Evolutionary conservation across 2,888 invertebrate species (phyloP).

Genomic region (Mythimna pallens): DNA sequence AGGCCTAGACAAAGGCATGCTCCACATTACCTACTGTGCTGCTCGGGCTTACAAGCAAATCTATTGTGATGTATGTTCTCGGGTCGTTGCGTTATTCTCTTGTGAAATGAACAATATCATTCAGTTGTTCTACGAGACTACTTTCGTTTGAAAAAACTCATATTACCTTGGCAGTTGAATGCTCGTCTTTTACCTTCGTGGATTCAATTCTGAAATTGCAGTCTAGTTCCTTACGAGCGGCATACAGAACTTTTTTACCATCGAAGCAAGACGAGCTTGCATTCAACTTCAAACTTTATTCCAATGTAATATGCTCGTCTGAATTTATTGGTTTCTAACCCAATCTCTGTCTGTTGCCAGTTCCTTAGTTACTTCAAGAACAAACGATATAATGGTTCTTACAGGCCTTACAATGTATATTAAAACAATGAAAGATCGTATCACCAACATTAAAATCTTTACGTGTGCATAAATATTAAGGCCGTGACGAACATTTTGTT

Average conservation of each 20-base stretch:
- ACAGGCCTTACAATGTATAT: slow-evolving; percentile 38
- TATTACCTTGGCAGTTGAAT: slow-evolving; percentile 18
- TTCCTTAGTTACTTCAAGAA: slow-evolving; percentile 26
- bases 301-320: background rate
- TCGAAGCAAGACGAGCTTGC: background rate
- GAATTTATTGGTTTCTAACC: slow-evolving; percentile 19
- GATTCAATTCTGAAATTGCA: slow-evolving; percentile 21
- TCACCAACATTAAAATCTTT: slow-evolving; percentile 42
- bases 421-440: slow-evolving; percentile 44
- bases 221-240: background rate
- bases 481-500: slow-evolving; percentile 39
- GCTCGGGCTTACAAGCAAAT: slow-evolving; percentile 51
- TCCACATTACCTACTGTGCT: slow-evolving; percentile 35
- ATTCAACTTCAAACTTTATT: slow-evolving; percentile 16
- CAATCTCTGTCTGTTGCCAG: slow-evolving; percentile 1
- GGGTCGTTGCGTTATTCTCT: slow-evolving; percentile 34
- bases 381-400: slow-evolving; percentile 21
- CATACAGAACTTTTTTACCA: background rate
- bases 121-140: slow-evolving; percentile 17
- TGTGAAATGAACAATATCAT: slow-evolving; percentile 25
- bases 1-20: slow-evolving; percentile 52
- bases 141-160: slow-evolving; percentile 30
- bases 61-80: slow-evolving; percentile 46
- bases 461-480: slow-evolving; percentile 48
- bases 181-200: background rate